A percentile compares a stretch with the other conserved stretches of the same genome.
These are phyloP conservation scores for Muntiacus reevesi DNA, from an alignment of 2,113 vertebrate species.

Conservation along the genomic window DNA sequence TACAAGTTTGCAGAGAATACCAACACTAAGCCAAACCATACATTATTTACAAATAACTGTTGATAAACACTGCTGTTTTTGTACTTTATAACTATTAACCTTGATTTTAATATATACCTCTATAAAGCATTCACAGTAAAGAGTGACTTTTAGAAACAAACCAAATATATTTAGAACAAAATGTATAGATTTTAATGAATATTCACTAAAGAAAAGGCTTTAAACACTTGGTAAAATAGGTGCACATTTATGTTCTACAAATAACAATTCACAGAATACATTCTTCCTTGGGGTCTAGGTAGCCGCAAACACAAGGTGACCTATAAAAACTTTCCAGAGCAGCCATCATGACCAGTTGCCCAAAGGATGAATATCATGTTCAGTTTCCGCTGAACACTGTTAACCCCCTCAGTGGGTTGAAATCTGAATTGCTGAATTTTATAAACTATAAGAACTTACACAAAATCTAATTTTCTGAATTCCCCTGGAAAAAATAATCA, in stretches of 20 bases:
- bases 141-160: conserved; percentile 36
- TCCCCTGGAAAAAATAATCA: neutral
- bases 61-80: conserved; percentile 28
- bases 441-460: neutral
- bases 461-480: neutral
- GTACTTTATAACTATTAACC: neutral
- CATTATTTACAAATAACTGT: conserved; percentile 31
- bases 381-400: neutral
- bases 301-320: neutral
- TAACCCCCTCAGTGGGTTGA: neutral
- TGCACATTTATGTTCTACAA: neutral
- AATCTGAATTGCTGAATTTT: neutral
- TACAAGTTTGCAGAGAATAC: neutral
- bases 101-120: neutral
- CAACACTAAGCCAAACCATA: neutral
- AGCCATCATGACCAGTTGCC: neutral
- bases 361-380: neutral
- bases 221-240: conserved; percentile 15
- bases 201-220: conserved; percentile 11
- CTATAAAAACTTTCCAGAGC: neutral
- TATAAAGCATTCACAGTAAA: neutral
- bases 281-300: neutral
- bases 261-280: neutral
- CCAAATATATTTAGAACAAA: conserved; percentile 3
- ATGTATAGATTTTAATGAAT: conserved; percentile 26